Evolutionary conservation across 2,797 vertebrate genomes (phyloP).

Genomic region (Orientallactaga sibirica): DNA sequence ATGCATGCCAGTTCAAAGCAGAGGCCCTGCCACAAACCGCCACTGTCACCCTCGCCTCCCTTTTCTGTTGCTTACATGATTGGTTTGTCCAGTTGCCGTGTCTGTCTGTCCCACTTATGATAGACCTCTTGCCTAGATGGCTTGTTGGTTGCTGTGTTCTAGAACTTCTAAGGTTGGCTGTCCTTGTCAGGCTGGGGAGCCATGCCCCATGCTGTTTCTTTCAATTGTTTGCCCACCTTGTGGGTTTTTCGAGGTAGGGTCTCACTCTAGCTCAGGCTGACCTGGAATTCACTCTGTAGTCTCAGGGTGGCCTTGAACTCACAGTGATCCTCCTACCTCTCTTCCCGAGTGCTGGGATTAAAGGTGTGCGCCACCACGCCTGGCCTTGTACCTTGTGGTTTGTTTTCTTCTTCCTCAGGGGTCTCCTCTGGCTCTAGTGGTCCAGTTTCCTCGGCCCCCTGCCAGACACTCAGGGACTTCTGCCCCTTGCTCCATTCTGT

Average conservation of each 20-base stretch:
- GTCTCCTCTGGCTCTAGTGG: fast-evolving
- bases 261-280: too few species aligned
- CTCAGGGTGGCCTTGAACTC: too few species aligned
- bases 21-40: too few species aligned
- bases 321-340: too few species aligned
- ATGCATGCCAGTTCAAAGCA: not conserved
- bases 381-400: not conserved
- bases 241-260: not conserved
- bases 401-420: not conserved
- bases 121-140: not conserved
- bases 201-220: not conserved
- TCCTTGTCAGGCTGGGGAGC: fast-evolving
- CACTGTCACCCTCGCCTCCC: too few species aligned
- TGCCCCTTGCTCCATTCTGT: constrained; percentile 80
- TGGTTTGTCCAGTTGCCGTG: not conserved
- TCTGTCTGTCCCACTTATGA: not conserved
- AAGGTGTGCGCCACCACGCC: too few species aligned
- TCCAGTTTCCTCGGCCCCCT: constrained; percentile 76
- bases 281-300: too few species aligned
- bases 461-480: constrained; percentile 80
- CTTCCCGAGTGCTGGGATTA: too few species aligned
- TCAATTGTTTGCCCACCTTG: constrained; percentile 69
- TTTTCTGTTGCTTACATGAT: not conserved
- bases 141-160: not conserved
- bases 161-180: not conserved